Evolutionary conservation across 2,113 vertebrate species (phyloP).

Genomic region (Chloroceryle aenea): DNA sequence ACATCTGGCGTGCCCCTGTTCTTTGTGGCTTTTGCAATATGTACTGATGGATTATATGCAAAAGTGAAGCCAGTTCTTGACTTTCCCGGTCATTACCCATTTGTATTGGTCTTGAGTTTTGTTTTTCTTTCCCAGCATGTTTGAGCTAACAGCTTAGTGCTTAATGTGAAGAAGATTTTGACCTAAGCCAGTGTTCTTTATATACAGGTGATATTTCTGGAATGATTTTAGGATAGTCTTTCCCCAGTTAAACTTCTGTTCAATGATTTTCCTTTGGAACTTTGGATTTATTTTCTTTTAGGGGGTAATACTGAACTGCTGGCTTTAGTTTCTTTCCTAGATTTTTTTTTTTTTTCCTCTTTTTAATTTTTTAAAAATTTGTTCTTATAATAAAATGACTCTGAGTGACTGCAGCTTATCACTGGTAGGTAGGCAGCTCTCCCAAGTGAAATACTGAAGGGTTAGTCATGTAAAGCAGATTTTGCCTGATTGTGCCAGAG

Average conservation of each 20-base stretch:
- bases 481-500: slow-evolving; percentile 5
- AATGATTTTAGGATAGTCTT: background rate
- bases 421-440: slow-evolving; percentile 2
- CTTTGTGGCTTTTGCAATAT: background rate
- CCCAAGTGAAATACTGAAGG: background rate
- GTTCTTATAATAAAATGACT: background rate
- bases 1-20: background rate
- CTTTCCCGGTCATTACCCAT: background rate
- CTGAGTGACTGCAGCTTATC: background rate
- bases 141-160: background rate
- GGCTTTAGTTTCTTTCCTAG: slow-evolving; percentile 9
- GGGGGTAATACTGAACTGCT: background rate
- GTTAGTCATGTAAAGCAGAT: slow-evolving; percentile 1
- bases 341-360: background rate
- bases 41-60: background rate
- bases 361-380: background rate
- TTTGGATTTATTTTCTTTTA: background rate
- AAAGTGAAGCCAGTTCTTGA: background rate
- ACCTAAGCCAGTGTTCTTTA: background rate
- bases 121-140: background rate
- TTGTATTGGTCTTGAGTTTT: background rate
- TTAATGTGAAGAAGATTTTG: background rate
- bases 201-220: background rate
- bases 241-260: background rate
- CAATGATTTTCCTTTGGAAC: background rate